Conservation (phyloP, 2,113 vertebrate genomes). For the Dipodomys stephensi region DNA sequence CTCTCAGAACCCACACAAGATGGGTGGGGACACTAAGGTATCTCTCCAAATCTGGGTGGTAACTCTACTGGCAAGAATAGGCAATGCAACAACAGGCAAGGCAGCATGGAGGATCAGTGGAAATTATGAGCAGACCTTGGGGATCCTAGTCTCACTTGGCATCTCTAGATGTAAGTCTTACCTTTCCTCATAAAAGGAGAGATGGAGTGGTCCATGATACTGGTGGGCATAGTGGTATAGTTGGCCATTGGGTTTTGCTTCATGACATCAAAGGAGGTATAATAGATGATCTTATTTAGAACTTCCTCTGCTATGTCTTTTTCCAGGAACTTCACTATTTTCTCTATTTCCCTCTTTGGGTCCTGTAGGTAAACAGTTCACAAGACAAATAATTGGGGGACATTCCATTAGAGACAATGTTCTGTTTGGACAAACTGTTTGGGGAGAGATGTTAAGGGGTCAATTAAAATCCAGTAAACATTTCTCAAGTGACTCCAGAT, state of each 20-base stretch:
- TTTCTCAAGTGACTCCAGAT: background rate
- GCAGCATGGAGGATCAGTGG: no score
- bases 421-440: background rate
- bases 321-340: conserved; percentile 87
- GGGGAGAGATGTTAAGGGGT: background rate
- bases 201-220: conserved; percentile 79
- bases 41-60: background rate
- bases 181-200: conserved; percentile 85
- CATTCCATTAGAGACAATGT: background rate
- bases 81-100: background rate
- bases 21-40: background rate
- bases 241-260: conserved; percentile 88
- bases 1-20: background rate
- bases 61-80: background rate
- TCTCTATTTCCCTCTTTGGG: conserved; percentile 82
- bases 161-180: background rate
- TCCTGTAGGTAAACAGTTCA: conserved; percentile 80
- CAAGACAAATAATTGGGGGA: background rate
- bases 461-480: background rate
- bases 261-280: conserved; percentile 89
- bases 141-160: background rate
- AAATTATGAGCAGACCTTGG: background rate
- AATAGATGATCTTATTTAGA: conserved; percentile 80
- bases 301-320: conserved; percentile 80
- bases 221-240: conserved; percentile 72